A percentile compares a stretch with the other conserved stretches of the same genome.
Evolutionary conservation across 2,888 invertebrate species (phyloP).

Genomic region (Watsonalla binaria): DNA sequence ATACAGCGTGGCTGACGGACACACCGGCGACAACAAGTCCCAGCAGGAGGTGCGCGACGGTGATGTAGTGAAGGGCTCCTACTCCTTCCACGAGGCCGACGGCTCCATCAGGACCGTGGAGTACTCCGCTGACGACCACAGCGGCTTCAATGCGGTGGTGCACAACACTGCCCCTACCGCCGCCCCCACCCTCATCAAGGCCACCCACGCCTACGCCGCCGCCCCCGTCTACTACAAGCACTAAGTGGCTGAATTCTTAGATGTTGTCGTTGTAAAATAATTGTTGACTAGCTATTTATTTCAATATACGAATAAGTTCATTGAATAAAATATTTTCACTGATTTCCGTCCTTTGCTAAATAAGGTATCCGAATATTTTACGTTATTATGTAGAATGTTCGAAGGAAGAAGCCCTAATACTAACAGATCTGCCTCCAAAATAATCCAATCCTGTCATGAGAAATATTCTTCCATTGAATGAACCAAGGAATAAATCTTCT

Average conservation of each 20-base stretch:
- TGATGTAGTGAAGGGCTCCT: slow-evolving; percentile 68
- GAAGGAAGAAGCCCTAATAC: too few species aligned
- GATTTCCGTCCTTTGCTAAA: background rate
- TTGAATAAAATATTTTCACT: background rate
- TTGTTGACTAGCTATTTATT: slow-evolving; percentile 7
- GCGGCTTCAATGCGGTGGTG: slow-evolving; percentile 56
- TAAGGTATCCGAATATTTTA: too few species aligned
- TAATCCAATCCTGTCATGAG: too few species aligned
- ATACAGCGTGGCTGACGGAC: slow-evolving; percentile 71
- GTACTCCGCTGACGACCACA: slow-evolving; percentile 69
- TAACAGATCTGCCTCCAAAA: too few species aligned
- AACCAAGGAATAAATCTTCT: too few species aligned
- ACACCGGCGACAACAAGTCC: slow-evolving; percentile 72
- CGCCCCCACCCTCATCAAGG: slow-evolving; percentile 29
- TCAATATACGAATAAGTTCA: slow-evolving; percentile 7
- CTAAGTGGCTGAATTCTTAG: slow-evolving; percentile 4
- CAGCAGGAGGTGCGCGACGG: slow-evolving; percentile 71
- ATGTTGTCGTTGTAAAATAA: background rate
- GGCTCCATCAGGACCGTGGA: slow-evolving; percentile 71
- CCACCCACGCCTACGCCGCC: slow-evolving; percentile 27
- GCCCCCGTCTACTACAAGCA: slow-evolving; percentile 17
- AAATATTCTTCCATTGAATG: too few species aligned
- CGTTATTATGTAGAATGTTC: too few species aligned
- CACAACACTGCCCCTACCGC: slow-evolving; percentile 44
- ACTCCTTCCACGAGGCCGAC: slow-evolving; percentile 71